Evolutionary conservation across 2,797 vertebrate genomes (phyloP), one percentile per base, ranked within the genome.

Genomic region (Diceros bicornis): DNA sequence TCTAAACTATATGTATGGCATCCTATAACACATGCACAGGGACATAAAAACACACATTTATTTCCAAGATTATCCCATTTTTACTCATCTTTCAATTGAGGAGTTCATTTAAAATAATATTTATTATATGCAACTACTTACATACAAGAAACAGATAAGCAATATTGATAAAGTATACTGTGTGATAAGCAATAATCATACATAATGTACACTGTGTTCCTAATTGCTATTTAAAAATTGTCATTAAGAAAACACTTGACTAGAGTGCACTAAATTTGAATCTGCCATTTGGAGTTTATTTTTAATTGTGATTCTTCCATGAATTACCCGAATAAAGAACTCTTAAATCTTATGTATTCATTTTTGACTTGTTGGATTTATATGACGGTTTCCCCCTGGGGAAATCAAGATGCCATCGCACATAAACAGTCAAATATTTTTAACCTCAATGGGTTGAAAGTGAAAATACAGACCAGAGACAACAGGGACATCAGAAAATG

Each of bases 271-370:
- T 61, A 71, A 2, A 18, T 82, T 94, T 91, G 44, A 91, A 50
- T 81, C 29, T 96, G n/a, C 32, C 44, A 34, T 81, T 86, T 77
- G 41, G 57, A 83, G 23, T 86, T 96, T 96, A 27, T 91, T 95
- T 92, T 92, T 84, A 71, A 75, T 94, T 86, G 37, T 95, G 87
- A 92, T 32, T 93, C 75, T 97, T 94, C 13, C 20, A 27, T 91
- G 86, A 89, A 83, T 96, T 88, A 47, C 37, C 23, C 72, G 25
- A 91, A 88, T 57, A 72, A 91, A 87, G 59, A 69, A 61, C 75
- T 86, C 34, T n/a, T 84, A 86, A 91, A 68, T 64, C 47, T 94
- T 92, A 25, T 13, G 4, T 87, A 13, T 9, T 94, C 41, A n/a
- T 86, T 84, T 94, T 95, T 72, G 9, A 71, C 64, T 93, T 89